A percentile compares a stretch with the other conserved stretches of the same genome.
Conservation (phyloP, 1,140 invertebrate species). For the Lepidurus packardi region DNA sequence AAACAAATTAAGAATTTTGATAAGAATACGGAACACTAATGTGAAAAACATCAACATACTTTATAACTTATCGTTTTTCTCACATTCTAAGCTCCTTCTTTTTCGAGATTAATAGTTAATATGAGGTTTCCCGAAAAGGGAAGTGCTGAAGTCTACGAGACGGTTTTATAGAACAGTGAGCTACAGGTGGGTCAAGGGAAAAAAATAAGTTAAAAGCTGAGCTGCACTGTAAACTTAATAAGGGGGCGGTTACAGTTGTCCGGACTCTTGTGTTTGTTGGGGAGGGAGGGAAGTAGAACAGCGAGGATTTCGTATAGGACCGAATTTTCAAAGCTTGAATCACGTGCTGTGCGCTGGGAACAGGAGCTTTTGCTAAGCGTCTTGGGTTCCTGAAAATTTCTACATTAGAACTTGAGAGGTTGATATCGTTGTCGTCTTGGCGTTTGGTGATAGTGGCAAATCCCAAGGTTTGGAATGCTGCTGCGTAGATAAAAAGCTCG, state of each 20-base stretch:
- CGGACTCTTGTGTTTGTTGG: not conserved
- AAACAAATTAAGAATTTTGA: not conserved
- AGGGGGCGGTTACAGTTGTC: not conserved
- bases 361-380: conserved; percentile 4
- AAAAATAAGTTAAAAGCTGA: not conserved
- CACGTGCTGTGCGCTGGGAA: not conserved
- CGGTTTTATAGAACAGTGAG: not conserved
- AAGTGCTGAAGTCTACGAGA: not conserved
- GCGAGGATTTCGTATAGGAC: not conserved
- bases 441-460: not conserved
- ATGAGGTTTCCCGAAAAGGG: too few species aligned
- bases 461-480: not conserved
- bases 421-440: conserved; percentile 11
- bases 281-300: not conserved
- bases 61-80: too few species aligned
- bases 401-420: conserved; percentile 2
- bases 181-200: conserved; percentile 15
- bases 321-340: not conserved
- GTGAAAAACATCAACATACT: not conserved
- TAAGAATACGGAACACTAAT: not conserved
- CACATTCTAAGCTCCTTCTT: too few species aligned
- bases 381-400: not conserved
- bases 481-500: conserved; percentile 28
- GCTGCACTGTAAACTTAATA: conserved; percentile 2
- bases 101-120: too few species aligned